These are phyloP conservation scores for Magallana gigas DNA, from an alignment of 1,140 invertebrate genomes.

Conservation along the genomic window DNA sequence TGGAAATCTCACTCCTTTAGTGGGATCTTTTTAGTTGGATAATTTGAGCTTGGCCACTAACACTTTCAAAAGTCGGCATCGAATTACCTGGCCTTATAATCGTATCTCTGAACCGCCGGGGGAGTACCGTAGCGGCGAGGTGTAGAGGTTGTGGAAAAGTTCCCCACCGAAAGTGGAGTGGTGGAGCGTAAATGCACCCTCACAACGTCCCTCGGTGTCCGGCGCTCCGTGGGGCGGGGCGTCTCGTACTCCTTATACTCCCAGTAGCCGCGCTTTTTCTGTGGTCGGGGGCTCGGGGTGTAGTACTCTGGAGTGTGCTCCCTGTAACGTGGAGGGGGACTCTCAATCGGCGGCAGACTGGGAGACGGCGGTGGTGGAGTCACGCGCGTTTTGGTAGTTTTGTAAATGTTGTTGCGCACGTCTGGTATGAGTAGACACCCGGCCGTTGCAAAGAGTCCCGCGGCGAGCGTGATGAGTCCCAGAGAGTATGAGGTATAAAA, in stretches of 20 bases:
- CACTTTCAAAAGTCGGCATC: not conserved
- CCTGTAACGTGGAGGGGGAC: not conserved
- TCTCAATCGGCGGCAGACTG: not conserved
- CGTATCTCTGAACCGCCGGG: conserved; percentile 48
- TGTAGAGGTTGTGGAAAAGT: conserved; percentile 2
- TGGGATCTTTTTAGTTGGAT: no score
- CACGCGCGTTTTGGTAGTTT: not conserved
- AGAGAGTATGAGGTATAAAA: conserved; percentile 45
- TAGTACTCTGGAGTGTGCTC: conserved; percentile 1
- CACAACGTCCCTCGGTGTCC: conserved; percentile 32
- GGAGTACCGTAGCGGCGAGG: conserved; percentile 52
- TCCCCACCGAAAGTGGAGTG: conserved; percentile 4
- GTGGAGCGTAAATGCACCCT: conserved; percentile 49
- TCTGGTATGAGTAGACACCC: conserved; percentile 42
- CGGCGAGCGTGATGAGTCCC: conserved; percentile 47
- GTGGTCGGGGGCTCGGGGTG: not conserved
- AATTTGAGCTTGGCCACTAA: no score
- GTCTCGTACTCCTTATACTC: conserved; percentile 15
- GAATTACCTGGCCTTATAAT: conserved; percentile 47
- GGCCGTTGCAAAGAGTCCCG: conserved; percentile 36
- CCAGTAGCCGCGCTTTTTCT: not conserved
- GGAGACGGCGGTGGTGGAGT: conserved; percentile 15
- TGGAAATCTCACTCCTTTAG: no score
- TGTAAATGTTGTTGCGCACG: conserved; percentile 27
- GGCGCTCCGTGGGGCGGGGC: not conserved